Base-by-base conservation (phyloP, 2,113 vertebrate genomes). In the Heterocephalus glaber region DNA sequence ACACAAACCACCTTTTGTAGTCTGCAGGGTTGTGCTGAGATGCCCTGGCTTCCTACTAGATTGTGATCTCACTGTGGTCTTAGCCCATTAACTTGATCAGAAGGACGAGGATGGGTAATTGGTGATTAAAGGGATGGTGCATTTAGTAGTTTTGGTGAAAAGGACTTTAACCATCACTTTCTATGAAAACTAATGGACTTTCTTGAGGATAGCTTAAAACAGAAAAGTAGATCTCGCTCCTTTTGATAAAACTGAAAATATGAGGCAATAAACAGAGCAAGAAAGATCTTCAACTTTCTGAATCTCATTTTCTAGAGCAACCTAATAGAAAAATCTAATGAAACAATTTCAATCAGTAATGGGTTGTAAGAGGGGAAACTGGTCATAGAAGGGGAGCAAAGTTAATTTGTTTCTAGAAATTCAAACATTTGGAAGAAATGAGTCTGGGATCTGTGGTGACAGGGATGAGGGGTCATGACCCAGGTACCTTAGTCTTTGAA, bases 341-440 rank as follows among this genome's bases (percentile, higher is more conserved):
- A 76, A 61, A 56, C 0, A 0, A 2, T 95, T 92, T 89, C 10
- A 82, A 2, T 65, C 66, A 83, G 35, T 66, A 82, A 41, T 86
- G 49, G 6, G 35, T 89, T 54, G 0, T 65, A 86, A n/a, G 82
- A 83, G 30, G 16, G 83, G 49, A 89, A 86, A 41, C 76, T 90
- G 90, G 26, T 68, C 11, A 20, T 14, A 80, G 41, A 70, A 56
- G 22, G 60, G 41, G 54, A 95, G 41, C 20, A 92, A 85, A 49
- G 88, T 81, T 60, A 82, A 66, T 68, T 2, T 93, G 44, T 90
- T 93, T 96, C 79, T 86, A 85, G 82, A 92, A 96, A 89, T 86
- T 41, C 47, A 92, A 33, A 86, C 58, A 90, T 68, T 94, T 35
- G 77, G 80, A 82, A 89, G 70, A 60, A 85, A 72, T 7, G 47